Percentiles rank a stretch among this genome's conserved stretches.
Evolutionary conservation across 37 sponge, comb jelly and placozoan genomes (phyloP).

Genomic region (Haliclona indistincta): DNA sequence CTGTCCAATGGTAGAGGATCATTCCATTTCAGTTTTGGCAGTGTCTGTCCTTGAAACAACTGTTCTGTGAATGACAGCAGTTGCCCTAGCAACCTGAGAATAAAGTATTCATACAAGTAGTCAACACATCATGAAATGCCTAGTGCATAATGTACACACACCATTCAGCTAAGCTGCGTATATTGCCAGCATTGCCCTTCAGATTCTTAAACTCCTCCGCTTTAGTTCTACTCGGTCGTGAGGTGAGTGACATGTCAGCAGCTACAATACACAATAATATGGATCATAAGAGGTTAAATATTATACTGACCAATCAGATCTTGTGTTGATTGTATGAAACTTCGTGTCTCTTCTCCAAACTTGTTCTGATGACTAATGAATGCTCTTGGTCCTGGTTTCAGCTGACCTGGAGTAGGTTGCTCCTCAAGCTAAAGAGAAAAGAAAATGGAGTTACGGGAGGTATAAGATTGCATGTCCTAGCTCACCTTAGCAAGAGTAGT

Average conservation of each 20-base stretch:
- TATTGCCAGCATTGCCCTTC: constrained; percentile 45
- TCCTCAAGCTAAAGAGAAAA: constrained; percentile 61
- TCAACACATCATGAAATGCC: not conserved
- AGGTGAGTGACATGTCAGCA: constrained; percentile 75
- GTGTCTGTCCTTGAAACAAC: constrained; percentile 52
- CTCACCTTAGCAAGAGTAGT: constrained; percentile 73
- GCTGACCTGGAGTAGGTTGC: constrained; percentile 58
- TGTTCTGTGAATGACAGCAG: constrained; percentile 70
- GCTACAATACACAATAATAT: constrained; percentile 18
- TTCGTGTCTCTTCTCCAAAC: constrained; percentile 60
- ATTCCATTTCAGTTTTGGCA: constrained; percentile 64
- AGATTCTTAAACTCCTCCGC: constrained; percentile 56
- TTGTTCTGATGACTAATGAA: constrained; percentile 75
- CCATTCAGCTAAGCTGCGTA: constrained; percentile 67
- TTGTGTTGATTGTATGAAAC: constrained; percentile 65
- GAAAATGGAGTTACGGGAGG: not conserved
- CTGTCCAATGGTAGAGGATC: constrained; percentile 40
- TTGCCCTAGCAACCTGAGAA: constrained; percentile 58
- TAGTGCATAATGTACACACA: constrained; percentile 20
- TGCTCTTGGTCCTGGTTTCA: constrained; percentile 75
- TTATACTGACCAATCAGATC: constrained; percentile 67
- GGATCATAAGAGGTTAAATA: not conserved
- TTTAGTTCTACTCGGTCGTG: constrained; percentile 42
- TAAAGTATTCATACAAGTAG: not conserved
- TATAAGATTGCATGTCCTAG: not conserved